These are phyloP conservation scores for Sminthurinus aureus DNA, from an alignment of 2,888 invertebrate species.

Conservation along the genomic window DNA sequence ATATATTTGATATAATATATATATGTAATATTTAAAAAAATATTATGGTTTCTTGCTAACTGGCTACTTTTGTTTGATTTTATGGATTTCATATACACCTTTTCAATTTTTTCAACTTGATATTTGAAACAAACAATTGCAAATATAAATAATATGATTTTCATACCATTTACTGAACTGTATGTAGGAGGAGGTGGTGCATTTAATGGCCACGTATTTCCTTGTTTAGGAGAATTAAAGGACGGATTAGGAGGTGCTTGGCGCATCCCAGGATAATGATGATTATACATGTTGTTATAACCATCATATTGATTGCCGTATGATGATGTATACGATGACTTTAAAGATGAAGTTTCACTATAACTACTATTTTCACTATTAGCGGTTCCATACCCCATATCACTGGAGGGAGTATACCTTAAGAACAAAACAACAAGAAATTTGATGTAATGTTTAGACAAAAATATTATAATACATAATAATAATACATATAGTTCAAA, in stretches of 20 bases:
- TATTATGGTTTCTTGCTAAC: no score
- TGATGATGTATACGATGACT: neutral
- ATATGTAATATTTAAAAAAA: neutral
- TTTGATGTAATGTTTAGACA: neutral
- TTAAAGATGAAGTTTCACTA: constrained; percentile 12
- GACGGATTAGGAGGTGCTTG: constrained; percentile 20
- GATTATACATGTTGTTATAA: constrained; percentile 6
- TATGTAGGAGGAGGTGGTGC: constrained; percentile 20
- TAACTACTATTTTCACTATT: constrained; percentile 13
- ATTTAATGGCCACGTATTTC: neutral
- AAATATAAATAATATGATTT: neutral
- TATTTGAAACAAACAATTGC: neutral
- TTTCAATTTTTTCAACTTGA: neutral
- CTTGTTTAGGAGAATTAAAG: constrained; percentile 9
- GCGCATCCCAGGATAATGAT: neutral
- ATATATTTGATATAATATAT: neutral
- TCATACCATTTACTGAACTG: neutral
- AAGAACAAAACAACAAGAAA: neutral
- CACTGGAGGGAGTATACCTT: constrained; percentile 30
- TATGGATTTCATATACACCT: no score
- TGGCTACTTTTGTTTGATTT: no score
- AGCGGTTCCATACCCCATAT: constrained; percentile 2
- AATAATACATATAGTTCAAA: neutral
- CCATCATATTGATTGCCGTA: constrained; percentile 27
- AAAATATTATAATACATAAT: neutral